Evolutionary conservation across 2,797 vertebrate species (phyloP).

Genomic region (Alectoris magna): DNA sequence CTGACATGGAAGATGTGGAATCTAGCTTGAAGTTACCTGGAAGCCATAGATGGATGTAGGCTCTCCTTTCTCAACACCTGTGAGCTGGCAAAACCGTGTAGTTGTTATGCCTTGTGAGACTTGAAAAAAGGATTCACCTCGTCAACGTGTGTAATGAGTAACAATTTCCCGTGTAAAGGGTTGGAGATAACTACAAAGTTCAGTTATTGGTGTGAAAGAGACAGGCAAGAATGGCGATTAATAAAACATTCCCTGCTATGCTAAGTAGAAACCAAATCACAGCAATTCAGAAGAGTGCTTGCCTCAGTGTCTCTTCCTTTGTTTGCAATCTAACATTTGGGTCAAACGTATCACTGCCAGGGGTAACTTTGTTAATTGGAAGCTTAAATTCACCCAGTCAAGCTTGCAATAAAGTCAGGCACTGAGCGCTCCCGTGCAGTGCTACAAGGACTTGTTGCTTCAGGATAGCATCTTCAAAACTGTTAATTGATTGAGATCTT

Average conservation of each 20-base stretch:
- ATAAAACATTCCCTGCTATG: not conserved
- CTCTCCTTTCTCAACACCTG: not conserved
- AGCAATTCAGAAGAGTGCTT: not conserved
- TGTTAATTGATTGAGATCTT: not conserved
- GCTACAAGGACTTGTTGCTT: not conserved
- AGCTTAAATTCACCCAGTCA: not conserved
- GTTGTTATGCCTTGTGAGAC: not conserved
- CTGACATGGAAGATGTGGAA: accelerated
- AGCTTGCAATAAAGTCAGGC: not conserved
- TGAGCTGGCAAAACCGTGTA: accelerated
- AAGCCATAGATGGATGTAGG: not conserved
- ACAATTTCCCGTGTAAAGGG: not conserved
- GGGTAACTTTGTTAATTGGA: not conserved
- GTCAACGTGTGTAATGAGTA: not conserved
- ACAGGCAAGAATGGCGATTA: not conserved
- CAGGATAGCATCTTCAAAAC: not conserved
- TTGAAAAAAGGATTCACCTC: not conserved
- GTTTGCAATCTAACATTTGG: not conserved
- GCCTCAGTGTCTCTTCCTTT: not conserved
- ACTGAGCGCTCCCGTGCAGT: not conserved
- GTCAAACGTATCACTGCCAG: not conserved
- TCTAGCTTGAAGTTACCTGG: not conserved
- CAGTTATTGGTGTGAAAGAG: not conserved
- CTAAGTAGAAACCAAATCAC: not conserved
- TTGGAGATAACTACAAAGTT: not conserved